Evolutionary conservation across 2,113 vertebrate genomes (phyloP), one percentile per base, ranked within the genome.

Genomic region (Odontesthes bonariensis): DNA sequence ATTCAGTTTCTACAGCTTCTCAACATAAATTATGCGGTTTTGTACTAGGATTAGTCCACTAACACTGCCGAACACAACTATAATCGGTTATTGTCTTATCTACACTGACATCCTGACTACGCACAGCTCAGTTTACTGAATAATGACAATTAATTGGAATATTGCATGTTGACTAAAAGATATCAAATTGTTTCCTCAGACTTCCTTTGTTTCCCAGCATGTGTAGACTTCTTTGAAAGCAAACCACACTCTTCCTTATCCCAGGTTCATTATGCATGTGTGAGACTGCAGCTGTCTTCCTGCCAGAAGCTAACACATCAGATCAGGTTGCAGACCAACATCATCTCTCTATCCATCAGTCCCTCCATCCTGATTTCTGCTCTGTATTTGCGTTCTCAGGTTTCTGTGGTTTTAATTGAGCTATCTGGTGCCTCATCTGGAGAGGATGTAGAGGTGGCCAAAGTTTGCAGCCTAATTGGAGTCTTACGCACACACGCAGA

Each of bases 261-360:
- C 58, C 79, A 62, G 49, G 51, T 79, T 86, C 55, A 47, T 60
- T 63, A 77, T 64, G 67, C 77, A 57, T 88, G 84, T 85, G 85
- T 83, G 88, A 78, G 85, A 85, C 85, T 79, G 86, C 93, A 93
- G 92, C 93, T 93, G 93, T 93, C 87, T 72, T 74, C 75, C 58
- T 27, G 81, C 78, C 88, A 85, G 78, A 88, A 89, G 80, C 58
- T 56, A 77, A 90, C 80, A 88, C 87, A 83, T 88, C 52, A 56
- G 88, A 85, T 93, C 86, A 47, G 52, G 72, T 92, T 79, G 80
- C 89, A 78, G 73, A 53, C 58, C 77, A 19, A 80, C 77, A 79
- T 83, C 84, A 56, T 82, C 63, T 72, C 81, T 61, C 33, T 14
- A 46, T 83, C 76, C 74, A 54, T 76, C 86, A 51, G 74, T 59